Conservation (phyloP, 2,113 vertebrate species). For the Callorhinus ursinus region DNA sequence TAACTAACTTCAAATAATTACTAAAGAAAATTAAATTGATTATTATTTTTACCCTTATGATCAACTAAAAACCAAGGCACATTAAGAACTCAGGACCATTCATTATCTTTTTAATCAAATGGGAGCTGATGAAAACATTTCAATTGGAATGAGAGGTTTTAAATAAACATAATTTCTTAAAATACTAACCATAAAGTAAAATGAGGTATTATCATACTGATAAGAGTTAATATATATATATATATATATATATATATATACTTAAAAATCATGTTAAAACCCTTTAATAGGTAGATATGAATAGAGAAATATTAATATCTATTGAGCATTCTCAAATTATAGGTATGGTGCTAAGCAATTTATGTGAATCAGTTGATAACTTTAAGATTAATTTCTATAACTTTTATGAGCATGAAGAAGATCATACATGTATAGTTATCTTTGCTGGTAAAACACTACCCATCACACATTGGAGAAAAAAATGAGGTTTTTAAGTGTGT, state of each 20-base stretch:
- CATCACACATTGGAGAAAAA: neutral
- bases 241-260: neutral
- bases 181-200: neutral
- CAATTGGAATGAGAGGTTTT: neutral
- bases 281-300: neutral
- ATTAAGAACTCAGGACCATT: neutral
- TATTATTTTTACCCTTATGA: neutral
- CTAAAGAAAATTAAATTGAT: neutral
- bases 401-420: neutral
- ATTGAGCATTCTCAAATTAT: neutral
- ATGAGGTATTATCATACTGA: neutral
- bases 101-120: neutral
- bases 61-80: neutral
- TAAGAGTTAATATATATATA: neutral
- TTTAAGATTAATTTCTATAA: neutral
- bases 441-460: neutral
- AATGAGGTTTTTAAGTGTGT: neutral
- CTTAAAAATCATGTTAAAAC: neutral
- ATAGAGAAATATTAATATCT: neutral
- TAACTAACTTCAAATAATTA: conserved; percentile 40
- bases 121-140: neutral
- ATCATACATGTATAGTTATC: neutral
- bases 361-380: neutral
- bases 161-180: neutral
- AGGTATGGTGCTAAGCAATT: neutral